Evolutionary conservation across 2,888 invertebrate species (phyloP).

Genomic region (Loripinus fragilis): DNA sequence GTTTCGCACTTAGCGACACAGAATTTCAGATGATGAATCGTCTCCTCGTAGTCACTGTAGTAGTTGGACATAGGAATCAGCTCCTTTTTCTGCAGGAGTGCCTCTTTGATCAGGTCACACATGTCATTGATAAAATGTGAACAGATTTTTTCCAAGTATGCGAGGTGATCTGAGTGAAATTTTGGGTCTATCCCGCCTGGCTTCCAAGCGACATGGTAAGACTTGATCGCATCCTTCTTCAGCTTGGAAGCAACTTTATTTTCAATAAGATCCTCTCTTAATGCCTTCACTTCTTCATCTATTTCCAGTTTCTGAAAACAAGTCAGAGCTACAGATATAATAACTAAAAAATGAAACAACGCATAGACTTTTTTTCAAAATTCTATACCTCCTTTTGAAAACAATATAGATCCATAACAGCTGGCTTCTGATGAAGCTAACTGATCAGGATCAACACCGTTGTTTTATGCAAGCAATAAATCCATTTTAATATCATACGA

Average conservation of each 20-base stretch:
- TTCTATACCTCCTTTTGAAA: too few relatives aligned
- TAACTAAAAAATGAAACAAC: too few relatives aligned
- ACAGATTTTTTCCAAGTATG: constrained; percentile 74
- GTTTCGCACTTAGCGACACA: constrained; percentile 74
- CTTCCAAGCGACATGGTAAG: constrained; percentile 63
- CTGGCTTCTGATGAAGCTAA: too few relatives aligned
- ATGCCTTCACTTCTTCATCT: constrained; percentile 60
- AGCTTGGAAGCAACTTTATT: constrained; percentile 57
- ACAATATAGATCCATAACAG: too few relatives aligned
- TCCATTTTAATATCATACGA: too few relatives aligned
- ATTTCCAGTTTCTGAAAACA: constrained; percentile 53
- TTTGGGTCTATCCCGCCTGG: constrained; percentile 70
- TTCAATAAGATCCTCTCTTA: constrained; percentile 53
- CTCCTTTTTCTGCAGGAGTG: constrained; percentile 47
- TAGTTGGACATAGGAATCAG: constrained; percentile 68
- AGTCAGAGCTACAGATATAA: too few relatives aligned
- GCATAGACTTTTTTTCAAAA: too few relatives aligned
- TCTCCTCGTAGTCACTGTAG: constrained; percentile 73
- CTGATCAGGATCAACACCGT: too few relatives aligned
- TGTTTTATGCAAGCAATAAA: too few relatives aligned
- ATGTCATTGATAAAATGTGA: constrained; percentile 66
- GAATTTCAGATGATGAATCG: constrained; percentile 79
- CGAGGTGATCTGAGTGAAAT: constrained; percentile 58
- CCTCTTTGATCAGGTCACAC: constrained; percentile 62
- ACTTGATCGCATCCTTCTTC: constrained; percentile 37